Evolutionary conservation across 2,797 vertebrate genomes (phyloP).

Genomic region (Aplochiton taeniatus): DNA sequence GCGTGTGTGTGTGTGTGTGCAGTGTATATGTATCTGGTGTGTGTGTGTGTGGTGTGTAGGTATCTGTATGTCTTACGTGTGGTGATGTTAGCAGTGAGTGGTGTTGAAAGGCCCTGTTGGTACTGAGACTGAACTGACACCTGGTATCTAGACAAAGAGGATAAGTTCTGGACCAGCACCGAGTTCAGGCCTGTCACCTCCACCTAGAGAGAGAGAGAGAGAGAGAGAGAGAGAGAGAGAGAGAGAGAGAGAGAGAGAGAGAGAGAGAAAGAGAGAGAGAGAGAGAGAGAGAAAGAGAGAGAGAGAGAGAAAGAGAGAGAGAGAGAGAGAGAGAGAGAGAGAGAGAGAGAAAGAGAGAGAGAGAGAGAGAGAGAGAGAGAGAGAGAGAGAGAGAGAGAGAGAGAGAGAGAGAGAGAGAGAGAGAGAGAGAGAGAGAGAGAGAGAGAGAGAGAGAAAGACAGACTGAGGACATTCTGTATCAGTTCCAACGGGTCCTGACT

Average conservation of each 20-base stretch:
- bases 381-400: not conserved
- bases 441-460: no score
- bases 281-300: not conserved
- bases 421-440: no score
- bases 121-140: constrained; percentile 81
- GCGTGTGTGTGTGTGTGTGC: constrained; percentile 1
- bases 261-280: no score
- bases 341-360: not conserved
- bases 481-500: no score
- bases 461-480: no score
- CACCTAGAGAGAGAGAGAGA: constrained; percentile 65
- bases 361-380: not conserved
- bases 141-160: constrained; percentile 86
- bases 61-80: constrained; percentile 80
- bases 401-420: no score
- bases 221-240: not conserved
- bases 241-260: not conserved
- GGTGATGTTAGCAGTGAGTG: constrained; percentile 81
- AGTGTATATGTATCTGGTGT: not conserved
- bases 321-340: no score
- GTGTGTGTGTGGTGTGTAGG: not conserved
- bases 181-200: constrained; percentile 82
- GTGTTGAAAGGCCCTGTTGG: constrained; percentile 77
- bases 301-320: not conserved
- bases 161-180: constrained; percentile 80